Evolutionary conservation across 2,888 invertebrate genomes (phyloP).

Genomic region (Dioctria linearis): DNA sequence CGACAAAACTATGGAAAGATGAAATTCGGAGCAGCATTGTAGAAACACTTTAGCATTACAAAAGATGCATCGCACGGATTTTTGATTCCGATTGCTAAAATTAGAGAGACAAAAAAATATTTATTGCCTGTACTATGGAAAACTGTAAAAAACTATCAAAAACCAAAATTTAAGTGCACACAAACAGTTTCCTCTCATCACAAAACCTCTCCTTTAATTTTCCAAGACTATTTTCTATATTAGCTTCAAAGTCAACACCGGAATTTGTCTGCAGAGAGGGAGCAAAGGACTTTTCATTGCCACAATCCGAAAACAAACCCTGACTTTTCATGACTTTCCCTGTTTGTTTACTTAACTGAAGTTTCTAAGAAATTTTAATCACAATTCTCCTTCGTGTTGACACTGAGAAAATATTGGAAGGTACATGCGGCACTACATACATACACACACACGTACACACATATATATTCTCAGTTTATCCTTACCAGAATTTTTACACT

Average conservation of each 20-base stretch:
- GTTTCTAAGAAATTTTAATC: constrained; percentile 33
- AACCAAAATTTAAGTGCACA: background rate
- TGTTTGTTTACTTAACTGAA: constrained; percentile 26
- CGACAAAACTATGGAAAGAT: constrained; percentile 63
- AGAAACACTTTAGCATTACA: constrained; percentile 64
- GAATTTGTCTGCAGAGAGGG: background rate
- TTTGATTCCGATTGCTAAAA: constrained; percentile 65
- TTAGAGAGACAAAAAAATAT: background rate
- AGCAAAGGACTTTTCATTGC: constrained; percentile 7
- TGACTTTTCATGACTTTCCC: background rate
- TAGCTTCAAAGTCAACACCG: constrained; percentile 22
- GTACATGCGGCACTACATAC: constrained; percentile 1
- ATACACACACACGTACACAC: background rate
- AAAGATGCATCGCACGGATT: constrained; percentile 68
- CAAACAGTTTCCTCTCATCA: background rate
- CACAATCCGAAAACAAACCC: background rate
- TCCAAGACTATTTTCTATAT: constrained; percentile 13
- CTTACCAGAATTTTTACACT: constrained; percentile 65
- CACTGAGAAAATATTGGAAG: constrained; percentile 25
- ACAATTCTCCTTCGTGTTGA: constrained; percentile 30
- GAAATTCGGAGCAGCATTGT: constrained; percentile 64
- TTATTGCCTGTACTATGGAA: background rate
- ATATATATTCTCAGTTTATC: background rate
- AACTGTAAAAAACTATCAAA: constrained; percentile 4
- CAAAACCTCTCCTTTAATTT: constrained; percentile 7